Evolutionary conservation across 1,140 invertebrate species (phyloP), one percentile per base, ranked within the genome.

Genomic region (Pseudomyrmex sp.): DNA sequence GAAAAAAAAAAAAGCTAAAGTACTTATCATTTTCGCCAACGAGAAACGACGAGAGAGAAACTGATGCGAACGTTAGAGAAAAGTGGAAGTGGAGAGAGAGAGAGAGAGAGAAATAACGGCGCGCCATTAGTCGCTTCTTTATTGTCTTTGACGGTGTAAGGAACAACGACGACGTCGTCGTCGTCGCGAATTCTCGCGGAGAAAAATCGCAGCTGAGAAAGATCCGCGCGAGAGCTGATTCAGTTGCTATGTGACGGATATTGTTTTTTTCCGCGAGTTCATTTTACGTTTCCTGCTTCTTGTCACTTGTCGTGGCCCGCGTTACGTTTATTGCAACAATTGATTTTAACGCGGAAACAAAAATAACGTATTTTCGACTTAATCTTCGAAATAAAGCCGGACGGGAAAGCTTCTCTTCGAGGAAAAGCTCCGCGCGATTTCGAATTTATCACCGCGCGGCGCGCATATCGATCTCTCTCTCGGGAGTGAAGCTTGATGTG

Each of bases 91-190:
- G 7, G 35, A 35, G 35, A 26, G 26, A 26, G 26, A 26, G 3
- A 26, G 26, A 26, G 2, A 26, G 2, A 26, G 26, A 13, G 20
- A 48, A 70, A 61, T 80, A 80, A 80, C 10, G 44, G 15, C 54
- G 20, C 65, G 63, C 13, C 44, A 13, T 13, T 68, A 54, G n/a
- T 26, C 5, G 58, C 13, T 50, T 75, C n/a, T 80, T 80, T 80
- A 80, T 80, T 50, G 76, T 59, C 46, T 72, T 70, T 70, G 44
- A 65, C 15, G 59, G 23, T 26, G 18, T 20, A 18, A 13, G n/a
- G 20, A 26, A 8, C n/a, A 35, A 44, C 15, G 61, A 20, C 52
- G 46, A 15, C 20, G n/a, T 35, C 35, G 35, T 35, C 35, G 5
- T 35, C 50, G 50, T 69, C 12, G 52, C 35, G 13, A 77, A 77